A percentile compares a stretch with the other conserved stretches of the same genome.
These are phyloP conservation scores for Aricia agestis DNA, from an alignment of 1,140 invertebrate species.

Conservation along the genomic window DNA sequence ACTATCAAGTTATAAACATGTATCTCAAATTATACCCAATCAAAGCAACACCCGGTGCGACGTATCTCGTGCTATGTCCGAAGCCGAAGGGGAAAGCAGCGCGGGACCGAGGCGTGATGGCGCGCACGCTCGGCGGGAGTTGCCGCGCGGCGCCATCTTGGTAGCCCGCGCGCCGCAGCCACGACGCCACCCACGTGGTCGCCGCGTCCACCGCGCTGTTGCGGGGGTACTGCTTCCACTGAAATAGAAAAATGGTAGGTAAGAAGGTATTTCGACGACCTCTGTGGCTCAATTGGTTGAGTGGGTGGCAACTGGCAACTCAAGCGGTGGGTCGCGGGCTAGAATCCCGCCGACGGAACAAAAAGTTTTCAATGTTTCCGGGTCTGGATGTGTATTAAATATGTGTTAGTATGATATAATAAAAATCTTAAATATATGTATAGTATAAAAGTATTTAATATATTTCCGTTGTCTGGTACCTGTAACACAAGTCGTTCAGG, in stretches of 20 bases:
- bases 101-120: constrained; percentile 80
- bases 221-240: constrained; percentile 84
- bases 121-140: constrained; percentile 86
- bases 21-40: constrained; percentile 39
- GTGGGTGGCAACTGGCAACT: too few relatives aligned
- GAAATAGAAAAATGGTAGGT: constrained; percentile 31
- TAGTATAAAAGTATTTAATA: too few relatives aligned
- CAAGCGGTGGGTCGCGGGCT: too few relatives aligned
- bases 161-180: constrained; percentile 63
- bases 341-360: too few relatives aligned
- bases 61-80: constrained; percentile 91
- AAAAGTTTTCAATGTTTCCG: too few relatives aligned
- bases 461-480: too few relatives aligned
- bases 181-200: constrained; percentile 75
- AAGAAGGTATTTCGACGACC: background rate
- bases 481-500: too few relatives aligned
- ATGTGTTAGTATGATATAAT: too few relatives aligned
- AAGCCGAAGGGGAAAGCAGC: constrained; percentile 95
- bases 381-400: too few relatives aligned
- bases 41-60: constrained; percentile 68
- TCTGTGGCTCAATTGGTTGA: too few relatives aligned
- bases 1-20: background rate
- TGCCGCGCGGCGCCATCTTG: constrained; percentile 77
- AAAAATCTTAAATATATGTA: too few relatives aligned
- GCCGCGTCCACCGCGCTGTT: constrained; percentile 76